Evolutionary conservation across 2,113 vertebrate genomes (phyloP).

Genomic region (Prinia subflava): DNA sequence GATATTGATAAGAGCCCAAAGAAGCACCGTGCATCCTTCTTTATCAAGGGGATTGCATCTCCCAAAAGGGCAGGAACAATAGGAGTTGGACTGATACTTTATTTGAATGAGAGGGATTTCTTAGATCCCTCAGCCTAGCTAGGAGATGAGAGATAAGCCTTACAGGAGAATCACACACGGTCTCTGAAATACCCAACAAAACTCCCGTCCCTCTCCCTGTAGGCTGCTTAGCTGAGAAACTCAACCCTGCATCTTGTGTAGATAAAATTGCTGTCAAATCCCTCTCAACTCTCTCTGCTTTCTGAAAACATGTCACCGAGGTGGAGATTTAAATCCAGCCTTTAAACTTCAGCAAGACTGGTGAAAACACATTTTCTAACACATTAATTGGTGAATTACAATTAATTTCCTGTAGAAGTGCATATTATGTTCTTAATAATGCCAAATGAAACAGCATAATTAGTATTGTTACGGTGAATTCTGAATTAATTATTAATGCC

Average conservation of each 20-base stretch:
- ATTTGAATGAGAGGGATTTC: conserved; percentile 46
- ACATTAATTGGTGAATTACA: conserved; percentile 18
- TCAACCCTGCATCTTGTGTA: neutral
- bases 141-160: conserved; percentile 19
- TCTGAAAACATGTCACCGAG: neutral
- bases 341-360: neutral
- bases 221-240: neutral
- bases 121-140: neutral
- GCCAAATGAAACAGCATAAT: neutral
- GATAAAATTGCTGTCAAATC: conserved; percentile 21
- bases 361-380: conserved; percentile 20
- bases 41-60: conserved; percentile 38
- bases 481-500: conserved; percentile 27
- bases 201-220: neutral
- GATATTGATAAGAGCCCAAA: neutral
- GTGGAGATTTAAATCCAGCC: conserved; percentile 1
- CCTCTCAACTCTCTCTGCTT: neutral
- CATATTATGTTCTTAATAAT: neutral
- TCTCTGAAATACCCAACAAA: neutral
- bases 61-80: conserved; percentile 10
- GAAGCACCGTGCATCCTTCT: neutral
- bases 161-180: neutral
- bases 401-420: conserved; percentile 29
- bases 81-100: neutral
- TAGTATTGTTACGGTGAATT: conserved; percentile 15